Evolutionary conservation across 2,888 invertebrate species (phyloP), one percentile per base, ranked within the genome.

Genomic region (Caenorhabditis plicata): DNA sequence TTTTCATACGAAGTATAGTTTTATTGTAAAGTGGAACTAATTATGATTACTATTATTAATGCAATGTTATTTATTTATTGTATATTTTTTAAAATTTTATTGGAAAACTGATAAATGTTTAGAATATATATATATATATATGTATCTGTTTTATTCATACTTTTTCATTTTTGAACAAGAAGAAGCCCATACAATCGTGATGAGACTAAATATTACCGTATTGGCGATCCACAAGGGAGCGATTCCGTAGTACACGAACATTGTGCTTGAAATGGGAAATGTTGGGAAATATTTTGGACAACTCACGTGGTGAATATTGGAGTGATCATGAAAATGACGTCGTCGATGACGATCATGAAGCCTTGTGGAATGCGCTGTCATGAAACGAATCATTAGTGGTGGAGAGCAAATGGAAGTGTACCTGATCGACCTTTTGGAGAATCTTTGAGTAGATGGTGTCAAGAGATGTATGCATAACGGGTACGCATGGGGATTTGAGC

Each of bases 341-440:
- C 68, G 11, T 68, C 68, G 9, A 64, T 58, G 3, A 61, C 60
- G 2, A 57, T 53, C 46, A 68, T 62, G 20, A 52, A 62, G 29
- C 64, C 68, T 47, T 68, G 68, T n/a, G 57, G 51, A n/a, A 68
- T 46, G 25, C 52, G 62, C 49, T 71, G 71, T n/a, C n/a, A n/a
- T n/a, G n/a, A n/a, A n/a, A n/a, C n/a, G n/a, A n/a, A n/a, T n/a
- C n/a, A n/a, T n/a, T n/a, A n/a, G n/a, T n/a, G n/a, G n/a, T n/a
- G n/a, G n/a, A n/a, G n/a, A n/a, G n/a, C n/a, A n/a, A n/a, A n/a
- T n/a, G n/a, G n/a, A n/a, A n/a, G n/a, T n/a, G n/a, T n/a, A n/a
- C n/a, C n/a, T n/a, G n/a, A 51, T 71, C 65, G 2, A 68, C 54
- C 11, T 63, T 60, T 35, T 66, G 68, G 17, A 71, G 54, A 40